Base-by-base conservation (phyloP, 2,797 vertebrate species). In the Psittacula echo region DNA sequence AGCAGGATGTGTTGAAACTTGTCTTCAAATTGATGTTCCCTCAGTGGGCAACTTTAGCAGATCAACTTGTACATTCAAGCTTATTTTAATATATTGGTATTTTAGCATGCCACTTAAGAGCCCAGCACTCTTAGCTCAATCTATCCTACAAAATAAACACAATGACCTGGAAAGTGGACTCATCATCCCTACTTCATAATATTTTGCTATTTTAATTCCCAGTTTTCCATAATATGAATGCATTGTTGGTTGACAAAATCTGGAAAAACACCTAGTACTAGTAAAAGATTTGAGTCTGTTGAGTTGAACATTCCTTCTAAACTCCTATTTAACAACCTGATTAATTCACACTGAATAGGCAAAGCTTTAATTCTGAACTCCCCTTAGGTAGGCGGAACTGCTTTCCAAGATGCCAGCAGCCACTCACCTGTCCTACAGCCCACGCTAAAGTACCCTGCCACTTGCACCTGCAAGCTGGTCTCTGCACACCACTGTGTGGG, bases 401-500 rank as follows among this genome's bases (percentile, higher is more conserved):
- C 29, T 60, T 75, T 58, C 34, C 37, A 50, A 17, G 65, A 30
- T 2, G 32, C 34, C 42, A 41, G 39, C 56, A 61, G 37, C 23
- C 14, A 17, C 45, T 11, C 22, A 7, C 23, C 74, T 45, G 29
- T 19, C 37, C 47, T 47, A 10, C 21, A 16, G 42, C 22, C 32
- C 32, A 21, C 2, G 3, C 32, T 60, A 23, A 20, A 8, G 51
- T 8, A 34, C 44, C 19, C 29, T 27, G 45, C 45, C 76, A 18
- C 4, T 56, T 42, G 11, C 27, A 54, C 29, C 41, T 10, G 51
- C 47, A 27, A 22, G 32, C 24, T 0, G 18, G 21, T 41, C 80
- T 26, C 50, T 29, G 54, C 45, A 29, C 0, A 1, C 3, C 26
- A 8, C 24, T 2, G 5, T 1, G 0, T 2, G 3, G 5, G 13